These are phyloP conservation scores for Eriosoma lanigerum DNA, from an alignment of 1,140 invertebrate genomes.

Conservation along the genomic window DNA sequence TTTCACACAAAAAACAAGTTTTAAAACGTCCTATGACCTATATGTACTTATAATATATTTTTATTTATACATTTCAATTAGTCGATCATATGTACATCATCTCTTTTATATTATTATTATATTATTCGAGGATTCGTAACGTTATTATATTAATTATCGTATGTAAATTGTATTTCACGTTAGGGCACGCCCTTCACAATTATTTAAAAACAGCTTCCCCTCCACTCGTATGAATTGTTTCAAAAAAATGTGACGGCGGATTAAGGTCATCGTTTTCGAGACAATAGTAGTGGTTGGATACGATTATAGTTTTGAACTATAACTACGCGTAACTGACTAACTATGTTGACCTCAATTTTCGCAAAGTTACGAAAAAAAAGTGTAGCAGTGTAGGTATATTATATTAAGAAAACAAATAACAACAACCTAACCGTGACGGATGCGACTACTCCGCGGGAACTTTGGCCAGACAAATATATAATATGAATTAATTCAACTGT, in stretches of 20 bases:
- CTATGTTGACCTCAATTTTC: background rate
- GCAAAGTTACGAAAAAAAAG: background rate
- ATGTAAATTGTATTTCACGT: no score
- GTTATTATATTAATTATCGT: no score
- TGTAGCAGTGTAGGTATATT: background rate
- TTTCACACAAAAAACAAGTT: no score
- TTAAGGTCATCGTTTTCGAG: constrained; percentile 9
- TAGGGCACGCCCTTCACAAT: no score
- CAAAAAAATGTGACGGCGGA: constrained; percentile 5
- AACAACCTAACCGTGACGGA: background rate
- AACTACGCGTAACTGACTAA: background rate
- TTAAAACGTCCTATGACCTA: no score
- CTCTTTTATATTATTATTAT: no score
- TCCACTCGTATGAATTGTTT: no score
- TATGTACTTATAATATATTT: no score
- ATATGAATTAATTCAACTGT: constrained; percentile 29
- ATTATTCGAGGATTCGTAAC: no score
- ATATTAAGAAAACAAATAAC: constrained; percentile 3
- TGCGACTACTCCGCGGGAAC: background rate
- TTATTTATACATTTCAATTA: no score
- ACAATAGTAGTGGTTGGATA: background rate
- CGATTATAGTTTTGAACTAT: background rate
- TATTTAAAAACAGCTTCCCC: no score
- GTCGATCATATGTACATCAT: no score
- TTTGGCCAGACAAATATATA: background rate